Evolutionary conservation across 2,797 vertebrate genomes (phyloP).

Genomic region (Mormyrus hasselquistii): DNA sequence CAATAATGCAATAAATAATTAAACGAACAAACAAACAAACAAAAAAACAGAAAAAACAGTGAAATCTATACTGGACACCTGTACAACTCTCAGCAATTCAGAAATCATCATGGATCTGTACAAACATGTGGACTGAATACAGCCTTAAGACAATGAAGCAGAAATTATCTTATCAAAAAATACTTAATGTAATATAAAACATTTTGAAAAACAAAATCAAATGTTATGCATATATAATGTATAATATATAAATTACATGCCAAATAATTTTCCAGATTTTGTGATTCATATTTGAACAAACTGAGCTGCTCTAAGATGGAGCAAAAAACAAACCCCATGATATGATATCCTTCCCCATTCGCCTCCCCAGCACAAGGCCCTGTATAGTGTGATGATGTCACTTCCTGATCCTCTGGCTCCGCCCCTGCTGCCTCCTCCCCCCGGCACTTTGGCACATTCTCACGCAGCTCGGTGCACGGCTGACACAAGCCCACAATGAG

Average conservation of each 20-base stretch:
- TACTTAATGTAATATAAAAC: not conserved
- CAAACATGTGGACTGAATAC: not conserved
- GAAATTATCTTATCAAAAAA: not conserved
- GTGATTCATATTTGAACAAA: not conserved
- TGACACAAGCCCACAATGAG: not conserved
- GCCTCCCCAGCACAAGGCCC: not conserved
- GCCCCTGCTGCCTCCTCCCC: not conserved
- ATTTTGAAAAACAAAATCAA: not conserved
- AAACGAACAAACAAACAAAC: constrained; percentile 23
- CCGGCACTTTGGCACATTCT: not conserved
- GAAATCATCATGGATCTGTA: not conserved
- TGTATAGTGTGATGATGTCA: not conserved
- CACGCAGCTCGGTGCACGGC: not conserved
- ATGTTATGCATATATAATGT: not conserved
- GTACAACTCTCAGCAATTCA: not conserved
- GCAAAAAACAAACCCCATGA: not conserved
- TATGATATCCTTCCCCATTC: not conserved
- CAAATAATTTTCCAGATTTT: not conserved
- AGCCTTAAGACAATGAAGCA: not conserved
- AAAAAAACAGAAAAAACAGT: constrained; percentile 10
- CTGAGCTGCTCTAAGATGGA: not conserved
- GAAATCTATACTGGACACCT: constrained; percentile 36
- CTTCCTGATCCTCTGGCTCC: not conserved
- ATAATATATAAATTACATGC: not conserved
- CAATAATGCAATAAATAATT: constrained; percentile 35